Conservation (phyloP, 2,888 invertebrate species). For the Lithosia quadra region DNA sequence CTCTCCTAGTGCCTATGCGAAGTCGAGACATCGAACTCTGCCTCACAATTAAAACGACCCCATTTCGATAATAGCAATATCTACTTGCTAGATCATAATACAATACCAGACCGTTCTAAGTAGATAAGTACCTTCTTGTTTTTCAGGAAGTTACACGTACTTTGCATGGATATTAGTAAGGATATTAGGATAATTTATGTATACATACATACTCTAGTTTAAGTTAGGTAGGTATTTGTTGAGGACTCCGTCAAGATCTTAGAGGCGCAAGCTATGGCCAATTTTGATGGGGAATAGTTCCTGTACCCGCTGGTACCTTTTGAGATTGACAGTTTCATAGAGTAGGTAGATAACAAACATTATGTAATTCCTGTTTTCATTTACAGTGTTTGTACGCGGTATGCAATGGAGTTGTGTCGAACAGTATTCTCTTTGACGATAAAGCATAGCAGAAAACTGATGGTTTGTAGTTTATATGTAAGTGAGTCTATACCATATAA, state of each 20-base stretch:
- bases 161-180: too few relatives aligned
- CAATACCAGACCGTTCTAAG: neutral
- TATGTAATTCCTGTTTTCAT: neutral
- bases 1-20: neutral
- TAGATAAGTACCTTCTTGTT: neutral
- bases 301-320: too few relatives aligned
- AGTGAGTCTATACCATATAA: neutral
- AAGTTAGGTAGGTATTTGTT: too few relatives aligned
- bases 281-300: too few relatives aligned
- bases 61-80: slow-evolving; percentile 9
- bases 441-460: neutral
- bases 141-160: neutral
- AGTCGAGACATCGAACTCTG: neutral
- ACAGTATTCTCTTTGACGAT: neutral
- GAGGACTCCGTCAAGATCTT: too few relatives aligned
- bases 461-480: slow-evolving; percentile 5
- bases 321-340: neutral
- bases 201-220: too few relatives aligned
- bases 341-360: too few relatives aligned
- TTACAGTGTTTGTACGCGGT: neutral
- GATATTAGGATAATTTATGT: too few relatives aligned
- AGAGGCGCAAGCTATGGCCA: neutral
- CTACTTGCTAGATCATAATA: neutral
- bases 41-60: slow-evolving; percentile 31
- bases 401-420: slow-evolving; percentile 9